Evolutionary conservation across 30 jellyfish, hydroid and myxozoan species (phyloP), one percentile per base, ranked within the genome.

Genomic region (Cassiopea xamachana): DNA sequence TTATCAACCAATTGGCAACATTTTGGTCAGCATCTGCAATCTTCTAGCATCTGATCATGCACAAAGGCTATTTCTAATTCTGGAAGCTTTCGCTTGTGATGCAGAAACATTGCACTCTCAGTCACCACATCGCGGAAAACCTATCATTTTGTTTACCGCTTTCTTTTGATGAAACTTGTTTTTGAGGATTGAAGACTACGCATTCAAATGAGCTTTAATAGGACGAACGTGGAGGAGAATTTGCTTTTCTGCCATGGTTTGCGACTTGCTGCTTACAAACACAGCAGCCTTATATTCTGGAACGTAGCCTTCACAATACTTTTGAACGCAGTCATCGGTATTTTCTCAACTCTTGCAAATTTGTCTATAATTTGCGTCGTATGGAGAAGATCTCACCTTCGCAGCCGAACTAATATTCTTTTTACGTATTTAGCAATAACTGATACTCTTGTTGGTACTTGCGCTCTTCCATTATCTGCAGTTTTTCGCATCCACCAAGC

Each of bases 181-280:
- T 55, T 27, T 27, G 39, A 27, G 39, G 39, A 55, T 55, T 55
- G 64, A 55, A 10, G 12, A 10, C 64, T 10, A 10, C 7, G 12
- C 12, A 55, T 55, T 6, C 12, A 5, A 64, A 14, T 14, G 27
- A 2, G 2, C 58, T n/a, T 55, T 51, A 71, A 71, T 39, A 71
- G n/a, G 16, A 71, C 80, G n/a, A 71, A 71, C 55, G 55, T 43
- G 55, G 27, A 51, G 5, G 39, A 18, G 39, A 12, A n/a, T 6
- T 64, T 17, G 60, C 72, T 51, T 80, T 17, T 47, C 9, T 81
- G 90, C 15, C 75, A 51, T 50, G 87, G 87, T 12, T 50, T 78
- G 51, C 75, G 73, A 27, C 51, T 78, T 50, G 50, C 50, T 51
- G 75, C 50, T 5, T 78, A 13, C 75, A 49, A 78, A 17, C 43